Base-by-base conservation (phyloP, 2,888 invertebrate species). In the Nasonia oneida region DNA sequence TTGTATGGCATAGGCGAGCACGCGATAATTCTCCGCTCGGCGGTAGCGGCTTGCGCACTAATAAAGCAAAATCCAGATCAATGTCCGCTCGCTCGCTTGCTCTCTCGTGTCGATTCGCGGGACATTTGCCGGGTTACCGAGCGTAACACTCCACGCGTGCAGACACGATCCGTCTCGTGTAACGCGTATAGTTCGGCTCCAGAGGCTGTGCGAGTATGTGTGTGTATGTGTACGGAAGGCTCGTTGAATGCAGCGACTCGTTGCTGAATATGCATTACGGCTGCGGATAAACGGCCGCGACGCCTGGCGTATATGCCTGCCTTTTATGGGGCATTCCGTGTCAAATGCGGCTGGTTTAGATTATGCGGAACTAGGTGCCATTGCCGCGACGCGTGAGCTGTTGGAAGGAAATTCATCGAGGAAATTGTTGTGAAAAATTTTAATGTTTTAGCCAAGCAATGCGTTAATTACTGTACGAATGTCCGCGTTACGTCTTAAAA, bases 1-100 rank as follows among this genome's bases (percentile, higher is more conserved):
- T 12, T 12, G 37, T 37, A 37, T 37, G 37, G 37, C 4, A 47
- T 47, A 47, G 47, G 0, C 8, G 23, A 23, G 57, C 57, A 73
- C 71, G 71, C 71, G 78, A 78, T 53, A 50, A 71, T 53, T 57
- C 70, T 33, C n/a, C 5, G 67, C 14, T 37, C 18, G 47, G 42
- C 18, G 6, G 47, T 12, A 37, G 42, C 42, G 47, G 47, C 47
- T 47, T 42, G 15, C 47, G 47, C 78, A 67, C 39, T 79, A 85
- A 74, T 82, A 85, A 75, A 85, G 33, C n/a, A 74, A 82, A 82
- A 82, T 83, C 29, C 83, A 80, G 83, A 86, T 83, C 76, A 86
- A 83, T 75, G 82, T 53, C 82, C 83, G 83, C 75, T 42, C 37
- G 0, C 29, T 29, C 5, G 18, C 18, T 15, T 15, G 37, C 3